These are phyloP conservation scores for Eupristina koningsbergeri DNA, from an alignment of 1,140 invertebrate species.

Conservation along the genomic window DNA sequence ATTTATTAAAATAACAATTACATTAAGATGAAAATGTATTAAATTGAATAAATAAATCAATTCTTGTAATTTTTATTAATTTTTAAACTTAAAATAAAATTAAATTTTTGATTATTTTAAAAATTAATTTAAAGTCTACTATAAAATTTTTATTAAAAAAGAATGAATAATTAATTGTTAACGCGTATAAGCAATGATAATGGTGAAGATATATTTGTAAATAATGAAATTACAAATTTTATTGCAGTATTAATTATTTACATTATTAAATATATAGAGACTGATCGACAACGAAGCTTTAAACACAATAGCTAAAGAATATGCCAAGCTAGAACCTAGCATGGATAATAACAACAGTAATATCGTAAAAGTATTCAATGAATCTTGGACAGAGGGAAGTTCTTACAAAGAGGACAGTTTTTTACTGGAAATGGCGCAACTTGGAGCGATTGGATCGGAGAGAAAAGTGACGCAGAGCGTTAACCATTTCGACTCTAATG, in stretches of 20 bases:
- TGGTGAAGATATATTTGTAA: no score
- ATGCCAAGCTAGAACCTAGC: not conserved
- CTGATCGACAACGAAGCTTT: conserved; percentile 31
- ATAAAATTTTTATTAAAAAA: no score
- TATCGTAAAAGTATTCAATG: not conserved
- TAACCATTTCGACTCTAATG: not conserved
- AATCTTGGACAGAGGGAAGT: conserved; percentile 33
- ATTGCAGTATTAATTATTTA: not conserved
- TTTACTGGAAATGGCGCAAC: not conserved
- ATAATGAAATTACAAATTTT: no score
- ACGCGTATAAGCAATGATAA: no score
- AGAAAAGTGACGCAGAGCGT: conserved; percentile 35
- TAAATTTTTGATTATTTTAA: no score
- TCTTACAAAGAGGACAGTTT: conserved; percentile 29
- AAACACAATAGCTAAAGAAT: conserved; percentile 37
- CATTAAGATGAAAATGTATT: no score
- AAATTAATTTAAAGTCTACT: no score
- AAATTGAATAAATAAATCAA: no score
- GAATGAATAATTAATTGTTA: no score
- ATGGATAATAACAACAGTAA: not conserved
- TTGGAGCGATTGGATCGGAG: conserved; percentile 61
- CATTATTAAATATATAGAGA: not conserved
- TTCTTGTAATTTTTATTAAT: no score
- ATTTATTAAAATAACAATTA: no score
- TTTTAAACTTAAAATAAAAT: no score